Evolutionary conservation across 2,113 vertebrate genomes (phyloP).

Genomic region (Hemibagrus wyckioides): DNA sequence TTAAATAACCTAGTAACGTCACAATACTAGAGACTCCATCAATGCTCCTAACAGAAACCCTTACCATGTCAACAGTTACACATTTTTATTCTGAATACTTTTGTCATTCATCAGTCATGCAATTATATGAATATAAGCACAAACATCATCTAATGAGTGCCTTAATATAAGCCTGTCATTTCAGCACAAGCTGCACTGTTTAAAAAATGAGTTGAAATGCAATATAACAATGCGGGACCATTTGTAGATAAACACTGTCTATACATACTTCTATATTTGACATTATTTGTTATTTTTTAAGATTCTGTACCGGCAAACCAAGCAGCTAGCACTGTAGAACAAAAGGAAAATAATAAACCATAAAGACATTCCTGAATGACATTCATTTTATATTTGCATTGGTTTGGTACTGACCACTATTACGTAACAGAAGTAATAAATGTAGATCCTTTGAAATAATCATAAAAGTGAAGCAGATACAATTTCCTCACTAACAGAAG

Average conservation of each 20-base stretch:
- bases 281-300: background rate
- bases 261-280: background rate
- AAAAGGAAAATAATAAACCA: background rate
- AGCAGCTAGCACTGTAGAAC: background rate
- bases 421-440: background rate
- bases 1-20: background rate
- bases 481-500: background rate
- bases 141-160: background rate
- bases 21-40: background rate
- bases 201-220: no score
- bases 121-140: background rate
- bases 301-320: background rate
- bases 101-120: background rate
- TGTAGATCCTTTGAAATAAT: background rate
- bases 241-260: no score
- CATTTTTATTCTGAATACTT: background rate
- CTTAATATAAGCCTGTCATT: background rate
- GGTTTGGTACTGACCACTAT: background rate
- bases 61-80: background rate
- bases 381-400: background rate
- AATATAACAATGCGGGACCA: no score
- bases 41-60: no score
- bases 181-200: background rate
- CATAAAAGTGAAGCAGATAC: background rate
- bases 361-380: background rate